A percentile compares a stretch with the other conserved stretches of the same genome.
Evolutionary conservation across 2,113 vertebrate species (phyloP).

Genomic region (Gasterosteus nipponicus): DNA sequence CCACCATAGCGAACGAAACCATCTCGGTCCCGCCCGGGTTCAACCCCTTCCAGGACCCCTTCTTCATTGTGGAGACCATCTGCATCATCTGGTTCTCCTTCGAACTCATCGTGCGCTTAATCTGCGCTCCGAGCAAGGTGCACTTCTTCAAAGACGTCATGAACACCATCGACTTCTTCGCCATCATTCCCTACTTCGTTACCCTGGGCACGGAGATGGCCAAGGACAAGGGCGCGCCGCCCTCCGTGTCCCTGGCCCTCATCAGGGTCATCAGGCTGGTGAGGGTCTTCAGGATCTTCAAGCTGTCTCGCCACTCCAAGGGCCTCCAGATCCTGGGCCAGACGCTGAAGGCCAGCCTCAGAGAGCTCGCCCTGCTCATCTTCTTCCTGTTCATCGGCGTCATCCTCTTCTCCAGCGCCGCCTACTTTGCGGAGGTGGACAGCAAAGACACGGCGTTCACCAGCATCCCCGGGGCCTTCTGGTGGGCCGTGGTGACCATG

Average conservation of each 20-base stretch:
- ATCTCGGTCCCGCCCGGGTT: constrained; percentile 35
- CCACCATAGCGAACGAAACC: constrained; percentile 57
- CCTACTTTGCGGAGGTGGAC: constrained; percentile 93
- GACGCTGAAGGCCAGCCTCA: constrained; percentile 91
- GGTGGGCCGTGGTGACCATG: constrained; percentile 97
- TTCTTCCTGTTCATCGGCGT: constrained; percentile 97
- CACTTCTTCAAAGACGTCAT: constrained; percentile 92
- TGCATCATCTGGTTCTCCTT: constrained; percentile 96
- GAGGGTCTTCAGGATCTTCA: constrained; percentile 91
- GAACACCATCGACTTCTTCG: constrained; percentile 94
- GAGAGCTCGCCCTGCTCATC: constrained; percentile 92
- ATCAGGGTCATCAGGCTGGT: constrained; percentile 89
- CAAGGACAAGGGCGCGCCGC: constrained; percentile 83
- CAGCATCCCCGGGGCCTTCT: constrained; percentile 93
- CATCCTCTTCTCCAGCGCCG: constrained; percentile 91
- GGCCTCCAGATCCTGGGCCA: constrained; percentile 93
- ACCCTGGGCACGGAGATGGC: constrained; percentile 89
- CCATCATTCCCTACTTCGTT: constrained; percentile 93
- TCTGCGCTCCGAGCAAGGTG: constrained; percentile 85
- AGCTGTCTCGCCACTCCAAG: constrained; percentile 92
- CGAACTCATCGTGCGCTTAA: constrained; percentile 87
- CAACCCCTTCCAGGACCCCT: constrained; percentile 85
- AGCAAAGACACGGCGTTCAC: constrained; percentile 83
- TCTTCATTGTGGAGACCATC: constrained; percentile 91
- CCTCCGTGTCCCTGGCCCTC: constrained; percentile 88